Base-by-base conservation (phyloP, 1,140 invertebrate species). In the Drosophila novamexicana region DNA sequence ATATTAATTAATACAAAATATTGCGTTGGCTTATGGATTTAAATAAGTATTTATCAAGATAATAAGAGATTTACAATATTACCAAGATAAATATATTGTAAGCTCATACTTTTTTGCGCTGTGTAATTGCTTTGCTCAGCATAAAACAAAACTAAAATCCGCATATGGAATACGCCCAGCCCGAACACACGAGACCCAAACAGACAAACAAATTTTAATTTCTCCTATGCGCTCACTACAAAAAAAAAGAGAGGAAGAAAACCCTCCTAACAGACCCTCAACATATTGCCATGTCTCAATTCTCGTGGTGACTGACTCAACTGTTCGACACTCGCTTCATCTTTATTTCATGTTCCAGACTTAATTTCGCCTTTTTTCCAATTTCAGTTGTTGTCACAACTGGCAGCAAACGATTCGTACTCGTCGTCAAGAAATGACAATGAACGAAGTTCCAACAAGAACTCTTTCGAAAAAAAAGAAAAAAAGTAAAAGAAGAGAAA, bases 301-400 rank as follows among this genome's bases (percentile, higher is more conserved):
- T 65, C 44, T 57, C 53, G 37, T 54, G 63, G 45, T 40, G 45
- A 66, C 54, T 67, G 63, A 72, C 47, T 67, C 69, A 65, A 72
- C 69, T 72, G 53, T 63, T 72, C 53, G 47, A 67, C 83, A 86
- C 79, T 66, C 79, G 73, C 76, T 86, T 86, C 83, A 88, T 86
- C 76, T 83, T 86, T 86, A 88, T 86, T 88, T 86, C 83, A 86
- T 88, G 83, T 83, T 79, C 68, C 72, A 53, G 68, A 77, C 83
- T 79, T 86, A 70, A 76, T 77, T 88, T 88, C 66, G 72, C 56
- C 65, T 73, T 81, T 77, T 45, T 75, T 67, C 32, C 78, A 72
- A 71, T 86, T 81, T 85, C 66, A 85, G 66, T 78, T 84, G 63
- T 85, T 79, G 66, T 64, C 82, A 78, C 50, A 78, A 78, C 75